Evolutionary conservation across 2,888 invertebrate species (phyloP).

Genomic region (Syrphus vitripennis): DNA sequence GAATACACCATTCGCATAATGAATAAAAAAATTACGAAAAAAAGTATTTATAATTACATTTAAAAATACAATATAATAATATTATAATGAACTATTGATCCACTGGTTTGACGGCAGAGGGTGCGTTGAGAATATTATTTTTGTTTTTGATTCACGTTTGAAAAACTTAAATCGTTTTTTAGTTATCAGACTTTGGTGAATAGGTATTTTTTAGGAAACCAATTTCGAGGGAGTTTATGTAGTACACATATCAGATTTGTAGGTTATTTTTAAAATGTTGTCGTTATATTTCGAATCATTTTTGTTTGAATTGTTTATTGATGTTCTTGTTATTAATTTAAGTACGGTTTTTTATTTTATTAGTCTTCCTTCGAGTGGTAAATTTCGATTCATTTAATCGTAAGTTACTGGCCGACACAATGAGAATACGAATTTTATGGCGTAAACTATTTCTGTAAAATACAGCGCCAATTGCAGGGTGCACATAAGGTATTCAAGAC

Average conservation of each 20-base stretch:
- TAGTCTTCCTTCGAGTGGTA: background rate
- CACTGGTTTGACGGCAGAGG: conserved; percentile 56
- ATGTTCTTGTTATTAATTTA: background rate
- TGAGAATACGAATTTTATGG: conserved; percentile 87
- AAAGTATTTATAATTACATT: conserved; percentile 7
- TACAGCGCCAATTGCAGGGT: conserved; percentile 92
- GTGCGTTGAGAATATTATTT: background rate
- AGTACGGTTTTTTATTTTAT: background rate
- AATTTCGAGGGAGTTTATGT: background rate
- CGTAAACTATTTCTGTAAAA: conserved; percentile 82
- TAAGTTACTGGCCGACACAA: conserved; percentile 84
- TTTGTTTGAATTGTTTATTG: conserved; percentile 52
- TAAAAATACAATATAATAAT: conserved; percentile 24
- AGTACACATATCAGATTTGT: background rate
- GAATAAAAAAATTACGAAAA: background rate
- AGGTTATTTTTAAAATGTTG: background rate
- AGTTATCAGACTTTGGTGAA: conserved; percentile 47
- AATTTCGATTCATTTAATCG: conserved; percentile 67
- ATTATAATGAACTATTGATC: conserved; percentile 30
- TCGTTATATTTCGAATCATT: conserved; percentile 11
- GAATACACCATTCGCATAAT: conserved; percentile 15
- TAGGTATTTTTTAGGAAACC: conserved; percentile 45
- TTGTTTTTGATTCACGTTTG: background rate
- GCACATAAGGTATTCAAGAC: conserved; percentile 93
- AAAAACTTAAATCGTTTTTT: conserved; percentile 18